These are phyloP conservation scores for Nothocercus julius DNA, from an alignment of 2,113 vertebrate species.

Conservation along the genomic window DNA sequence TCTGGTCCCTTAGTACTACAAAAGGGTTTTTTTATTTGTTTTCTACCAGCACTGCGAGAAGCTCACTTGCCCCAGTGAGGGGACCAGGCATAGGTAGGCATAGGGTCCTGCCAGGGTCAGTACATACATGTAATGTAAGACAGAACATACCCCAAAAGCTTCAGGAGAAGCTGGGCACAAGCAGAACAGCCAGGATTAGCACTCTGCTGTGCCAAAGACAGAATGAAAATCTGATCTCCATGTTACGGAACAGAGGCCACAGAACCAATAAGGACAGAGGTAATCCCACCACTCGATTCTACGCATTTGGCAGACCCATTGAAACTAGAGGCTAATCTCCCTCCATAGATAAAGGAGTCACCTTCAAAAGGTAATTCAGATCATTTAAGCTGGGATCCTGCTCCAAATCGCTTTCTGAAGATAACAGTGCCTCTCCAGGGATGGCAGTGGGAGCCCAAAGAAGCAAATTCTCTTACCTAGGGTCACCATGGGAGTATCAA, in stretches of 20 bases:
- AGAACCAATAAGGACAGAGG: background rate
- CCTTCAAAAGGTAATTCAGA: background rate
- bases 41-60: background rate
- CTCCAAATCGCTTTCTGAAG: background rate
- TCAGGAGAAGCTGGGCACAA: background rate
- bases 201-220: background rate
- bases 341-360: background rate
- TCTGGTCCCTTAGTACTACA: background rate
- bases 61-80: background rate
- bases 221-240: background rate
- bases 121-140: background rate
- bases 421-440: background rate
- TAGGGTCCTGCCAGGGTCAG: background rate
- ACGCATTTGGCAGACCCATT: background rate
- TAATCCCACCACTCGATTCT: background rate
- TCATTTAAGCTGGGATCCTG: background rate
- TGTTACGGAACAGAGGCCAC: background rate
- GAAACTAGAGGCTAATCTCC: background rate
- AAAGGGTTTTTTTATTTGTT: background rate
- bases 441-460: background rate
- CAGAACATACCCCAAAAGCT: background rate
- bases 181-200: background rate
- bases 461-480: background rate
- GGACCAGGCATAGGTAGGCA: background rate
- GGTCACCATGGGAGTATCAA: rapidly evolving